A percentile compares a stretch with the other conserved stretches of the same genome.
Conservation (phyloP, 2,113 vertebrate species). For the Hippocampus zosterae region DNA sequence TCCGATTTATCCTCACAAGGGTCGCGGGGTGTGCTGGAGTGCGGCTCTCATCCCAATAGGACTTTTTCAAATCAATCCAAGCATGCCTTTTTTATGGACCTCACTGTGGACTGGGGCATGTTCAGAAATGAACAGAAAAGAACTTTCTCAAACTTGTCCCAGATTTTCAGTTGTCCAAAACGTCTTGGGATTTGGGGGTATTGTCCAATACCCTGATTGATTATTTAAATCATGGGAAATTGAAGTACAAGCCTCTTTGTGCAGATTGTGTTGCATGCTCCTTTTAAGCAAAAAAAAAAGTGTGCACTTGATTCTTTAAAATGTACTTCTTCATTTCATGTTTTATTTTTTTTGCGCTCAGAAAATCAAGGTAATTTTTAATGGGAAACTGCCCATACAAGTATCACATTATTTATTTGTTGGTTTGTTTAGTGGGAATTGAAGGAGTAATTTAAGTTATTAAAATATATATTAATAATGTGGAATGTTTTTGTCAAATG, state of each 20-base stretch:
- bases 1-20: too few relatives aligned
- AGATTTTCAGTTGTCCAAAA: background rate
- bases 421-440: background rate
- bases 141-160: background rate
- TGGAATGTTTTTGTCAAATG: background rate
- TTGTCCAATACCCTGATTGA: background rate
- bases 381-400: background rate
- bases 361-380: background rate
- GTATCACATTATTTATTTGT: background rate
- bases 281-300: background rate
- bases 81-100: constrained; percentile 7
- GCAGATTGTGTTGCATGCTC: background rate
- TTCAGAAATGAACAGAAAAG: background rate
- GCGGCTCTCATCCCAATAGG: too few relatives aligned
- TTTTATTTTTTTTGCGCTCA: background rate
- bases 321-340: background rate
- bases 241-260: background rate
- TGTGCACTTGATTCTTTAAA: background rate
- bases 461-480: background rate
- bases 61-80: background rate
- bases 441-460: background rate
- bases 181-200: background rate
- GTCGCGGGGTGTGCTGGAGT: too few relatives aligned
- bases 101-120: background rate
- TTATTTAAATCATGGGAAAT: background rate